Evolutionary conservation across 1,140 invertebrate genomes (phyloP).

Genomic region (Neotoxoptera formosana): DNA sequence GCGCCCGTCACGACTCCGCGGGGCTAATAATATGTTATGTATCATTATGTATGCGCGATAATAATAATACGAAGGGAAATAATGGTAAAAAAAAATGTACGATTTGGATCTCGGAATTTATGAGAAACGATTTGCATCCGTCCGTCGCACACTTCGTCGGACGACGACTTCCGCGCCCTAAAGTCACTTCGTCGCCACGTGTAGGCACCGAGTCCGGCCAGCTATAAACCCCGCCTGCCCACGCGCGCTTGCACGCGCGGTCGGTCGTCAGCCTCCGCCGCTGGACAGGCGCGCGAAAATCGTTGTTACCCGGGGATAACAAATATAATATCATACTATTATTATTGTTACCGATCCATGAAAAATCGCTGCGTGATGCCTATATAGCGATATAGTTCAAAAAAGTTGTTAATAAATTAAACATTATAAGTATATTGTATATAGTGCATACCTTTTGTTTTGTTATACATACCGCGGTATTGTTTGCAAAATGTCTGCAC

Average conservation of each 20-base stretch:
- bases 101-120: constrained; percentile 51
- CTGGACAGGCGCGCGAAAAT: not conserved
- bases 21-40: constrained; percentile 33
- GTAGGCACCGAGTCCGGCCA: not conserved
- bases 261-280: not conserved
- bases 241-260: not conserved
- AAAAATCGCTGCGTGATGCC: not conserved
- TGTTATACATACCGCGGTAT: not conserved
- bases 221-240: not conserved
- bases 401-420: not conserved
- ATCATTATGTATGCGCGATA: constrained; percentile 20
- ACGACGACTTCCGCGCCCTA: constrained; percentile 24
- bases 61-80: constrained; percentile 26
- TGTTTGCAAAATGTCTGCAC: not conserved
- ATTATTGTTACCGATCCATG: not conserved
- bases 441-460: not conserved
- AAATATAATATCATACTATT: not conserved
- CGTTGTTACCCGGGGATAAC: not conserved
- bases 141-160: not conserved
- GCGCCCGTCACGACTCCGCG: constrained; percentile 52
- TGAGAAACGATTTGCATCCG: constrained; percentile 49
- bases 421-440: not conserved
- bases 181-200: not conserved
- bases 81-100: not conserved
- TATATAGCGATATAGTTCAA: not conserved